Evolutionary conservation across 30 jellyfish, hydroid and myxozoan genomes (phyloP), one percentile per base, ranked within the genome.

Genomic region (Euphysa ruthae): DNA sequence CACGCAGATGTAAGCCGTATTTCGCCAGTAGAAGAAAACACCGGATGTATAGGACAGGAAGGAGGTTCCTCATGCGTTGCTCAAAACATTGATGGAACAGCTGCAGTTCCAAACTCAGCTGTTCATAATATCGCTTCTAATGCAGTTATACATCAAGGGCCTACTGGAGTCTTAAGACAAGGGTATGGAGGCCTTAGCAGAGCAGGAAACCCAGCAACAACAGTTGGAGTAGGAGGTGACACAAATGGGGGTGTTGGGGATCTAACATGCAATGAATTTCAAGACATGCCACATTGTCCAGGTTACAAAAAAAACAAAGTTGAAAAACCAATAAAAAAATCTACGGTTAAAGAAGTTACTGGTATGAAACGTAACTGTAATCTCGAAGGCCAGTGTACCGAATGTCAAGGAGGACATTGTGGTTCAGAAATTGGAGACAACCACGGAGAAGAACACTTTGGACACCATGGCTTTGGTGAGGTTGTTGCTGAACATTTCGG

Each of bases 401-500:
- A 26, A 35, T 20, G 77, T 20, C 77, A 73, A 4, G 77, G 71
- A 1, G 85, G 63, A 25, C 66, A 52, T 21, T 58, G 73, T 35
- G 95, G 95, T n/a, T 29, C 49, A 14, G 79, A 43, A 12, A 35
- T 43, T 8, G 29, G 44, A 4, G 75, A 56, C 2, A 23, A 24
- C 62, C 75, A 34, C 22, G 43, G 50, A 26, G 93, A 86, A 6
- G 77, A 51, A 13, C 79, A 69, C 18, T 74, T 65, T 32, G 94
- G 93, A 24, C 93, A 84, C 10, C 93, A 83, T 58, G 95, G 77
- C 27, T 80, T 78, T 33, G 95, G 91, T 19, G 50, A 43, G 43
- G 77, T 79, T 35, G 82, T 77, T 2, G 68, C 44, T 8, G 61
- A 54, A 20, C 79, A 66, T 20, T 77, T 77, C 15, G 92, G 84